Evolutionary conservation across 1,140 invertebrate species (phyloP).

Genomic region (Leptonema lineaticorne): DNA sequence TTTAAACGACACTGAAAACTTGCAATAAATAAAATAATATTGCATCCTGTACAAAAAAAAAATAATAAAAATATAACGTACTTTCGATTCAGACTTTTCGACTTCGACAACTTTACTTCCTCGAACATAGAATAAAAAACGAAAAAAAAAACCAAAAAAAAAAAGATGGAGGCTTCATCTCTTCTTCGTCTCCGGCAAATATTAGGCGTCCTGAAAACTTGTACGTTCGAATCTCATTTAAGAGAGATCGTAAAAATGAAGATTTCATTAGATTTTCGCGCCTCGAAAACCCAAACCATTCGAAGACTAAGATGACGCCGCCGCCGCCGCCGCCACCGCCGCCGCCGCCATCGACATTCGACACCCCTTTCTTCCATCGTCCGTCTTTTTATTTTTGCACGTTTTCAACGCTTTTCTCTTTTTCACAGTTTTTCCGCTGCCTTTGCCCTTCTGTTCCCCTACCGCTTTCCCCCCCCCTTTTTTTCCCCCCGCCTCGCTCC

Average conservation of each 20-base stretch:
- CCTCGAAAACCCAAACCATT: too few relatives aligned
- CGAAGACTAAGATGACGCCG: neutral
- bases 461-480: neutral
- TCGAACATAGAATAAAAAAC: too few relatives aligned
- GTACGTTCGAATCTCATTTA: constrained; percentile 18
- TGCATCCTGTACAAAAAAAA: too few relatives aligned
- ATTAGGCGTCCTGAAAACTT: neutral
- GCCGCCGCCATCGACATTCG: neutral
- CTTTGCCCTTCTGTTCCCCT: neutral
- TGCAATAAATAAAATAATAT: too few relatives aligned
- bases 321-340: neutral
- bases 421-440: neutral
- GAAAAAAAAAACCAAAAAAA: too few relatives aligned
- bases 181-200: neutral
- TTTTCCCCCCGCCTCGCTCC: neutral
- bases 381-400: neutral
- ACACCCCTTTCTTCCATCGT: neutral
- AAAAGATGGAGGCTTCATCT: too few relatives aligned
- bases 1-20: too few relatives aligned
- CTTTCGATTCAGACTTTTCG: too few relatives aligned
- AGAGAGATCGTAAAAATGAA: constrained; percentile 22
- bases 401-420: neutral
- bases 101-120: too few relatives aligned
- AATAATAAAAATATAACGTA: too few relatives aligned
- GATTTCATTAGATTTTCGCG: constrained; percentile 25